Evolutionary conservation across 1,140 invertebrate species (phyloP).

Genomic region (Hylaeus volcanicus): DNA sequence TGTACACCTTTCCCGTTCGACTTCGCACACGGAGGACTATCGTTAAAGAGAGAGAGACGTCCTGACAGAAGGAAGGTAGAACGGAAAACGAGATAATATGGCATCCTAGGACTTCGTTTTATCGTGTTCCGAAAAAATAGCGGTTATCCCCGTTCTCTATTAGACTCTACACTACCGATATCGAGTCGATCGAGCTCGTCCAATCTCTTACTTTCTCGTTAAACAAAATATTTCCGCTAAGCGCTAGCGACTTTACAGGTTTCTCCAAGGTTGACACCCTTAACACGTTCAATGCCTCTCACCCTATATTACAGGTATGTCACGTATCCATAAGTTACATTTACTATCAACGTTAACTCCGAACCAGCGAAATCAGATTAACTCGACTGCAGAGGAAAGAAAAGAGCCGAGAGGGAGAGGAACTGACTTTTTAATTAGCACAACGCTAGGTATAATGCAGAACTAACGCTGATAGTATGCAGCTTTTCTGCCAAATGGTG

Average conservation of each 20-base stretch:
- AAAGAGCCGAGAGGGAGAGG: not conserved
- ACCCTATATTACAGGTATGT: not conserved
- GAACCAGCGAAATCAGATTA: constrained; percentile 1
- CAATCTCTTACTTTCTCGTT: constrained; percentile 25
- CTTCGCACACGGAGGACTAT: constrained; percentile 14
- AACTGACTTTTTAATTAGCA: no score
- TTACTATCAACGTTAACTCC: not conserved
- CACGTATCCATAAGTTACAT: no score
- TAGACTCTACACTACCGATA: constrained; percentile 22
- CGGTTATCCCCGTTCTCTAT: constrained; percentile 9
- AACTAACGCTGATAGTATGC: no score
- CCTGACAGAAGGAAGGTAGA: constrained; percentile 17
- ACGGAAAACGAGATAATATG: constrained; percentile 27
- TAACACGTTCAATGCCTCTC: constrained; percentile 11
- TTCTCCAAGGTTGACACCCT: not conserved
- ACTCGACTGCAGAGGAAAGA: not conserved
- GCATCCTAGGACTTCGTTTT: not conserved
- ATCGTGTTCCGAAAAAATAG: constrained; percentile 36
- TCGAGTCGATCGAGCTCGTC: constrained; percentile 1
- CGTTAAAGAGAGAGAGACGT: constrained; percentile 25
- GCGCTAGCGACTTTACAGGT: constrained; percentile 25
- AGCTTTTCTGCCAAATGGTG: no score
- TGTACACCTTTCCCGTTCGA: constrained; percentile 10
- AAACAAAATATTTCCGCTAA: constrained; percentile 49
- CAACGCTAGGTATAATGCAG: no score